phyloP scores from a whole-genome alignment of 2,888 invertebrate species.

The Caenorhabditis sinica region DNA sequence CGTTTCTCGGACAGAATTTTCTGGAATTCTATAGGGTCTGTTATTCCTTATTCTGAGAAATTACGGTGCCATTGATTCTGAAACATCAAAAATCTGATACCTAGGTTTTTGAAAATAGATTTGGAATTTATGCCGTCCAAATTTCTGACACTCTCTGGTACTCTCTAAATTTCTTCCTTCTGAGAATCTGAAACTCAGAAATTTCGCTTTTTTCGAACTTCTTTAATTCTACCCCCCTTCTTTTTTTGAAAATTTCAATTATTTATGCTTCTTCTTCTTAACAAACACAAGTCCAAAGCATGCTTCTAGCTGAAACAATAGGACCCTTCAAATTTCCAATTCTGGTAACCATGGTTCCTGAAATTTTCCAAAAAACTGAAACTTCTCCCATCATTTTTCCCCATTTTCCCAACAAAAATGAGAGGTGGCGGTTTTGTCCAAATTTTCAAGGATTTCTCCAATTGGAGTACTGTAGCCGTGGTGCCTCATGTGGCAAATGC shows the following conservation, averaged over 20 bases:
- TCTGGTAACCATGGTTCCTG: not conserved
- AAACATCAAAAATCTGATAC: too few relatives aligned
- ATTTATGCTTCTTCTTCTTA: not conserved
- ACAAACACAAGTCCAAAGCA: not conserved
- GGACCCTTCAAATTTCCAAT: not conserved
- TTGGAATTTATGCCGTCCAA: too few relatives aligned
- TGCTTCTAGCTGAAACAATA: not conserved
- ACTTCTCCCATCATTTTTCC: not conserved
- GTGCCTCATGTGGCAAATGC: conserved; percentile 75
- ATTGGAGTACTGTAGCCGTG: conserved; percentile 75
- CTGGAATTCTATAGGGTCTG: too few relatives aligned
- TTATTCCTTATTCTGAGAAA: too few relatives aligned
- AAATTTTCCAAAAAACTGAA: not conserved
- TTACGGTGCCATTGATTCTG: too few relatives aligned
- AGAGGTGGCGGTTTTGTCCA: conserved; percentile 62
- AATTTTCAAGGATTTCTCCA: conserved; percentile 75
- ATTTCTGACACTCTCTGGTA: too few relatives aligned
- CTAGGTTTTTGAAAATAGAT: too few relatives aligned
- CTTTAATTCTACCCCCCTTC: not conserved
- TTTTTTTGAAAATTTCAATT: not conserved
- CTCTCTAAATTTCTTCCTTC: not conserved
- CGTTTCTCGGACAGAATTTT: too few relatives aligned
- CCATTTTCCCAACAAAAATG: conserved; percentile 15
- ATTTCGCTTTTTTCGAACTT: not conserved
- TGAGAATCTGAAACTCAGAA: not conserved